Base-by-base conservation (phyloP, 2,888 invertebrate genomes). In the Ellobium chinense region DNA sequence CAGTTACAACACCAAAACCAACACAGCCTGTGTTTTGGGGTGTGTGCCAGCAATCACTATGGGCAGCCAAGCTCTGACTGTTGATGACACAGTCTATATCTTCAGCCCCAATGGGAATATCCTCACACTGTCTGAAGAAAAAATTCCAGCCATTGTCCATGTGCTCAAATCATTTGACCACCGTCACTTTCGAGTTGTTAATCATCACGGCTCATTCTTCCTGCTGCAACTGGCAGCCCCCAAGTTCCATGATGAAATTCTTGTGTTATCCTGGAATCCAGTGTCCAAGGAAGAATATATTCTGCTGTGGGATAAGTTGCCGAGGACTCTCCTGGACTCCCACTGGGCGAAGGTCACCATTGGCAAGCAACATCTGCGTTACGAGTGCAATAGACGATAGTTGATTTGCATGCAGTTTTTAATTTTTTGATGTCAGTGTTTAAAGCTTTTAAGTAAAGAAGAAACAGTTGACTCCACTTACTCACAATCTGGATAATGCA, bases 311-410 rank as follows among this genome's bases (percentile, higher is more conserved):
- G 83, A 85, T 31, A 80, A 81, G 36, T 75, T 85, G 12, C 85
- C 85, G 14, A 78, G 85, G 29, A 81, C 85, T 5, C 75, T 85
- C 5, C 81, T 82, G 2, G 85, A 85, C 63, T 85, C 85, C 29
- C 82, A 82, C 63, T 85, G 85, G 85, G 73, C 83, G 74, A 83
- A 83, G 56, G 83, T 85, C 14, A 74, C 79, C 66, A 83, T 85
- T n/a, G 80, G 82, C 70, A 81, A 83, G 58, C 81, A 80, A 29
- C 85, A 85, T 77, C 77, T 85, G 54, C 79, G 82, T 27, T 85
- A 85, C 62, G 83, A 85, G 60, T 85, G 83, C 62, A 72, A 60
- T 37, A 66, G 72, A 56, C 34, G 72, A 62, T 70, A 70, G 60
- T 21, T 31, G 24, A 2, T 46, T 46, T 46, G 46, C 7, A 18